Evolutionary conservation across 2,888 invertebrate genomes (phyloP).

Genomic region (Nemapogon koenigi): DNA sequence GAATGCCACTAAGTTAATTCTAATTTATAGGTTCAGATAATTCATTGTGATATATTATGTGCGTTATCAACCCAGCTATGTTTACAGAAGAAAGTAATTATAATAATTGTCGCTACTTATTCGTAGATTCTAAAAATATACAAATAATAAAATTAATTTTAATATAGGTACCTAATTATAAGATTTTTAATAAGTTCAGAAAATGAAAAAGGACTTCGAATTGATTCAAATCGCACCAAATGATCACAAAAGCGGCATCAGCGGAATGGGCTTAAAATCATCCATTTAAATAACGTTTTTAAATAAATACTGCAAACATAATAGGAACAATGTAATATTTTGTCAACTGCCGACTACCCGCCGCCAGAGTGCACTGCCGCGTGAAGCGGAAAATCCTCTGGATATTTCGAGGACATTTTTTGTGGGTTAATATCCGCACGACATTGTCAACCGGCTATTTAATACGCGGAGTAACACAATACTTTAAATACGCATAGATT

Average conservation of each 20-base stretch:
- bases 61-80: too few species aligned
- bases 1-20: conserved; percentile 58
- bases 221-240: conserved; percentile 6
- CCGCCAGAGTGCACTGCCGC: conserved; percentile 55
- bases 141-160: too few species aligned
- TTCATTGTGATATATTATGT: conserved; percentile 12
- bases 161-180: not conserved
- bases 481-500: conserved; percentile 62
- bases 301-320: conserved; percentile 62
- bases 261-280: conserved; percentile 59
- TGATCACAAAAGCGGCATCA: conserved; percentile 48
- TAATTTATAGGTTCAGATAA: conserved; percentile 58
- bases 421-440: conserved; percentile 63
- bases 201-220: not conserved
- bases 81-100: too few species aligned
- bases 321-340: conserved; percentile 65
- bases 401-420: conserved; percentile 61
- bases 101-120: too few species aligned
- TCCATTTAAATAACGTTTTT: conserved; percentile 65
- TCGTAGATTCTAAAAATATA: too few species aligned
- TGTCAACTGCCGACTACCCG: conserved; percentile 60
- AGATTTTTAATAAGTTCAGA: not conserved
- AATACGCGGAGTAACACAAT: conserved; percentile 62
- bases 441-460: conserved; percentile 63
- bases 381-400: conserved; percentile 66